Evolutionary conservation across 2,113 vertebrate genomes (phyloP).

Genomic region (Psilopogon haemacephalus): DNA sequence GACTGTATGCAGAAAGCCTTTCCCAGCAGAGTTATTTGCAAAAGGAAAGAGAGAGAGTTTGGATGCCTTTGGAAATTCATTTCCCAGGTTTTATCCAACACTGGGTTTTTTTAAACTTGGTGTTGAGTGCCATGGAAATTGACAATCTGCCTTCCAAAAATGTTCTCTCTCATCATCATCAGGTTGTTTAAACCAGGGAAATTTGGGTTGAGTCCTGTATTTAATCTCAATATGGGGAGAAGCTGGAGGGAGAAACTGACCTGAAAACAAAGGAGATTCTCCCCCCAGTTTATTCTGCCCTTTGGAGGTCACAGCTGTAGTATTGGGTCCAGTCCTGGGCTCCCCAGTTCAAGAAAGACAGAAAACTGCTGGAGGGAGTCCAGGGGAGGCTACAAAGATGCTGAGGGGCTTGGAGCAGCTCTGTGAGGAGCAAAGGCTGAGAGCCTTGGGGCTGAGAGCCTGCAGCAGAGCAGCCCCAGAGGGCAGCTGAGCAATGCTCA

Average conservation of each 20-base stretch:
- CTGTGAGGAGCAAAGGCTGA: too few relatives aligned
- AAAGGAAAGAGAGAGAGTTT: background rate
- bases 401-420: too few relatives aligned
- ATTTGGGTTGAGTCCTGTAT: conserved; percentile 21
- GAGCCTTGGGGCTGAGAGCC: too few relatives aligned
- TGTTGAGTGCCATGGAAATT: conserved; percentile 13
- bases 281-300: too few relatives aligned
- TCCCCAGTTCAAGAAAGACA: too few relatives aligned
- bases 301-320: too few relatives aligned
- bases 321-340: too few relatives aligned
- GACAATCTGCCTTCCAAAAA: conserved; percentile 11
- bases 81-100: conserved; percentile 2
- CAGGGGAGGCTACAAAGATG: too few relatives aligned
- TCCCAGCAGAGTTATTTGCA: conserved; percentile 13
- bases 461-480: too few relatives aligned
- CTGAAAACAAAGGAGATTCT: background rate
- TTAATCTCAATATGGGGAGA: background rate
- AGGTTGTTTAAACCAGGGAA: background rate
- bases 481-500: too few relatives aligned
- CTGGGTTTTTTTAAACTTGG: conserved; percentile 10
- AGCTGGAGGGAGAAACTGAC: background rate
- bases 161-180: conserved; percentile 22
- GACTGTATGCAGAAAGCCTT: conserved; percentile 6
- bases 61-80: conserved; percentile 55
- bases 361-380: too few relatives aligned